phyloP scores from a whole-genome alignment of 2,113 vertebrate species.

The Notothenia rossii region DNA sequence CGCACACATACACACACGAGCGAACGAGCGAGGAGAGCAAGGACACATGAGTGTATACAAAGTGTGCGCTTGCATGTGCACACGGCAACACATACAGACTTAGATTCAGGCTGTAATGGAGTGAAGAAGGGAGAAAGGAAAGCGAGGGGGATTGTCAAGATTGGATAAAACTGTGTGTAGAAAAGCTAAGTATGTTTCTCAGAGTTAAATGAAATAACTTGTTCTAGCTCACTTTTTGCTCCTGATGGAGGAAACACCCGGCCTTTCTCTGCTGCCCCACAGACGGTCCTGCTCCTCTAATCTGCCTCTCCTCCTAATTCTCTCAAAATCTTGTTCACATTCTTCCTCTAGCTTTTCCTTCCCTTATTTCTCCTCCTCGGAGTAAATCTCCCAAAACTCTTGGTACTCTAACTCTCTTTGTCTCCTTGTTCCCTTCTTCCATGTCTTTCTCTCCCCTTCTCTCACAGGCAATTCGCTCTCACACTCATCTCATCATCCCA shows the following conservation, averaged over 20 bases:
- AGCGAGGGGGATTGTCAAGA: constrained; percentile 34
- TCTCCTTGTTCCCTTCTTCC: constrained; percentile 45
- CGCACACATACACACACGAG: constrained; percentile 26
- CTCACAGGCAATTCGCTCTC: constrained; percentile 56
- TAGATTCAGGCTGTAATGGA: constrained; percentile 50
- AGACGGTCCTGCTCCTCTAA: constrained; percentile 49
- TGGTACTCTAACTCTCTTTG: constrained; percentile 52
- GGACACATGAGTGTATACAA: constrained; percentile 43
- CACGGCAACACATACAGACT: constrained; percentile 33
- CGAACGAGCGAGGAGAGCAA: constrained; percentile 29
- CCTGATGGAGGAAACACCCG: neutral
- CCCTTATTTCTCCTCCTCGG: constrained; percentile 14
- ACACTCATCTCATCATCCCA: constrained; percentile 64
- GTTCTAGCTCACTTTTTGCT: constrained; percentile 40
- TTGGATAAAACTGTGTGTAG: constrained; percentile 39
- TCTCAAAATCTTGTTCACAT: constrained; percentile 46
- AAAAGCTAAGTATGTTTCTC: constrained; percentile 48
- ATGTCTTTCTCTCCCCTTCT: constrained; percentile 37
- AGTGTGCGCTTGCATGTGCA: constrained; percentile 22
- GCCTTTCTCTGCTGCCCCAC: constrained; percentile 28
- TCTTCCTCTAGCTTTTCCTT: constrained; percentile 28
- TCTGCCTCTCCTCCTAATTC: constrained; percentile 49
- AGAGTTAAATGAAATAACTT: constrained; percentile 65
- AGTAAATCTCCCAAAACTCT: constrained; percentile 50
- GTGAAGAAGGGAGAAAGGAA: constrained; percentile 25